phyloP scores from a whole-genome alignment of 2,888 invertebrate genomes.

The Abrostola triplasia region DNA sequence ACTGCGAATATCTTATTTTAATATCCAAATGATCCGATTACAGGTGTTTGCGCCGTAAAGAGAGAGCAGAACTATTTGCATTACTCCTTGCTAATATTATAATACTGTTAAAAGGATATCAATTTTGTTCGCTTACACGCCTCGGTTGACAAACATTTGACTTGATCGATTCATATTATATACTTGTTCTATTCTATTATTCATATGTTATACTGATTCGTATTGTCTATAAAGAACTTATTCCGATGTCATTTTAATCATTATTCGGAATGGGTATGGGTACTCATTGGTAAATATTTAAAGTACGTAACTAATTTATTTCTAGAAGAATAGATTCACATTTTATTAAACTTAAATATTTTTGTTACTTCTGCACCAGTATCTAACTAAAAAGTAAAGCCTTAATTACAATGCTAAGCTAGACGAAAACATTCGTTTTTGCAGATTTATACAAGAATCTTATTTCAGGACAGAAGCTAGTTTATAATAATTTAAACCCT shows the following conservation, averaged over 20 bases:
- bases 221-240: neutral
- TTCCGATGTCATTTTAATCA: too few relatives aligned
- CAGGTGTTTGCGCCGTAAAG: slow-evolving; percentile 29
- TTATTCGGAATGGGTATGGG: too few relatives aligned
- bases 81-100: slow-evolving; percentile 19
- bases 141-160: neutral
- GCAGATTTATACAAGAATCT: too few relatives aligned
- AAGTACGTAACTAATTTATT: too few relatives aligned
- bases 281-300: too few relatives aligned
- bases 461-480: slow-evolving; percentile 7
- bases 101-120: slow-evolving; percentile 9
- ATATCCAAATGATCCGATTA: slow-evolving; percentile 29
- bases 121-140: neutral
- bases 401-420: too few relatives aligned
- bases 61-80: slow-evolving; percentile 19
- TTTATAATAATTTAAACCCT: slow-evolving; percentile 28
- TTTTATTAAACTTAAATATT: too few relatives aligned
- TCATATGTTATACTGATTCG: too few relatives aligned
- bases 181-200: too few relatives aligned
- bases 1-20: slow-evolving; percentile 32
- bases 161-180: too few relatives aligned
- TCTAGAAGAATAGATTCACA: too few relatives aligned
- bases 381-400: neutral
- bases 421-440: too few relatives aligned
- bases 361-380: neutral